Base-by-base conservation (phyloP, 2,797 vertebrate genomes). In the Hafferia zeledoni region DNA sequence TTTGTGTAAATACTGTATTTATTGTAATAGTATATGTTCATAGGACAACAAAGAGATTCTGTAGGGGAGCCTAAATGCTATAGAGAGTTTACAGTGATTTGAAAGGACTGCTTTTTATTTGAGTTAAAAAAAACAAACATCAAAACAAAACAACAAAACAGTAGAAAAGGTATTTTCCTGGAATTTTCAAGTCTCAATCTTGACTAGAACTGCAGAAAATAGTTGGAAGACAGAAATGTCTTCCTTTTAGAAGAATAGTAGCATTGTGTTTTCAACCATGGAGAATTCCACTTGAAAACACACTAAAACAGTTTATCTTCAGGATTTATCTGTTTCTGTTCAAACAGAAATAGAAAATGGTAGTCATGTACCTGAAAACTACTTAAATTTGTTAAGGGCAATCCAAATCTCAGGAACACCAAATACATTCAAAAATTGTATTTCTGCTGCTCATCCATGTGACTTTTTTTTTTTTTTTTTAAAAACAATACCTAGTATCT, bases 41-140 rank as follows among this genome's bases (percentile, higher is more conserved):
- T 11, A 56, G 8, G 17, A 10, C 25, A 56, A 47, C 3, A 60
- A 64, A 82, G 6, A 75, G 41, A 52, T 49, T 84, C 57, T 53
- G 16, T 28, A 44, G 6, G 16, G 19, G 11, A 60, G 9, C 4
- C 6, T 53, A 89, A 84, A 60, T 44, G 15, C 6, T 76, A 52
- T 22, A 69, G 41, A 53, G 17, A 53, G 6, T 50, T 85, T 43
- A 46, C 9, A 61, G 23, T 33, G 4, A 56, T 69, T 87, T 84
- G 16, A 52, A 63, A 83, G 41, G 22, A n/a, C 17, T 55, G 16
- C 0, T 43, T 46, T 49, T 20, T 39, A 14, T 39, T 52, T 41
- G 3, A 0, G 18, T 33, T 0, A 2, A 25, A 53, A 60, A 1
- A 43, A 56, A 31, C n/a, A n/a, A n/a, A n/a, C n/a, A n/a, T n/a